These are phyloP conservation scores for Lacerta bilineata DNA, from an alignment of 2,797 vertebrate species.

Conservation along the genomic window DNA sequence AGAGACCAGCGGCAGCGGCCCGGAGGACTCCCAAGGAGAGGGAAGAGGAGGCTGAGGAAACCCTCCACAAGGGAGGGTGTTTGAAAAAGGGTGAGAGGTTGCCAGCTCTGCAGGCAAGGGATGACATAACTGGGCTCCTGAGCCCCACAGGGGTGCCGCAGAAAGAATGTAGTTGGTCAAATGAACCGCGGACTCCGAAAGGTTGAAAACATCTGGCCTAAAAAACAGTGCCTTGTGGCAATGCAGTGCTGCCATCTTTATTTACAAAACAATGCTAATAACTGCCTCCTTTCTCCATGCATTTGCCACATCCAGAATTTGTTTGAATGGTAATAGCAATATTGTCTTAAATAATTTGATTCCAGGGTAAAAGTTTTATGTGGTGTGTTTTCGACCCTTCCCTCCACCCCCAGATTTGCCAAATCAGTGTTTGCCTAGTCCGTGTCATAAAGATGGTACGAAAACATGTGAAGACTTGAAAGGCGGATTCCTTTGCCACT, in stretches of 20 bases:
- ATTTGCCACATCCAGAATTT: background rate
- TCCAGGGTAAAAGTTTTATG: conserved; percentile 8
- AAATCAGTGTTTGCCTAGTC: conserved; percentile 93
- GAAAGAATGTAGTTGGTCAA: no score
- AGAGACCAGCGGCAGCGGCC: no score
- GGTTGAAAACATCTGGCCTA: background rate
- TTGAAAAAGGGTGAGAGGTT: no score
- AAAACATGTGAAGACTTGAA: conserved; percentile 90
- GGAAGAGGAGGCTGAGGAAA: no score
- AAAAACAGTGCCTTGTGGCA: background rate
- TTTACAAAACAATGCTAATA: background rate
- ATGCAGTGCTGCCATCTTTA: background rate
- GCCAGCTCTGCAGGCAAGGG: no score
- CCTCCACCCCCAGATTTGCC: conserved; percentile 87
- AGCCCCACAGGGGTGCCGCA: no score
- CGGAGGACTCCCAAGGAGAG: no score
- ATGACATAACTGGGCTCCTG: no score
- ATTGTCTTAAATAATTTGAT: background rate
- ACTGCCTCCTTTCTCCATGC: background rate
- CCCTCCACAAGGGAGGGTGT: no score
- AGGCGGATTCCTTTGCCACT: conserved; percentile 92
- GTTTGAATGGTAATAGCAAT: background rate
- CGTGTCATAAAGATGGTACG: conserved; percentile 86
- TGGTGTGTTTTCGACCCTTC: background rate
- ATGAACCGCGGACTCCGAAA: no score